These are phyloP conservation scores for Teinopalpus imperialis DNA, from an alignment of 2,888 invertebrate genomes.

Conservation along the genomic window DNA sequence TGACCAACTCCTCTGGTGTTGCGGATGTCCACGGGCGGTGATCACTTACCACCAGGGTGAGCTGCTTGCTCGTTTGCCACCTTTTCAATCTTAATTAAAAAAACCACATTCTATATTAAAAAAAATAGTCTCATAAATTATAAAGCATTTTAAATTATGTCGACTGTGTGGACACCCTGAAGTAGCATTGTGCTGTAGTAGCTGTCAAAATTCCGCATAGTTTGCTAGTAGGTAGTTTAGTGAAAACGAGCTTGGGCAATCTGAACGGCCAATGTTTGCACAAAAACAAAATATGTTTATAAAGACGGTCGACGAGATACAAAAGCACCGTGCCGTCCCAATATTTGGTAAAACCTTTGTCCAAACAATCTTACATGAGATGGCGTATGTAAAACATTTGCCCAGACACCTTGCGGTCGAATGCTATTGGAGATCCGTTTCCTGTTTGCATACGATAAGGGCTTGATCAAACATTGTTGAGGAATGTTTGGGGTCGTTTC, in stretches of 20 bases:
- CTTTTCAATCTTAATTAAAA: too few species aligned
- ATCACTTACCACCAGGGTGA: too few species aligned
- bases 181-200: background rate
- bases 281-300: constrained; percentile 38
- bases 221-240: constrained; percentile 9
- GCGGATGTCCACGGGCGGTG: too few species aligned
- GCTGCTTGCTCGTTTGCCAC: too few species aligned
- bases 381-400: constrained; percentile 44
- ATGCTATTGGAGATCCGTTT: constrained; percentile 46
- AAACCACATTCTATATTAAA: too few species aligned
- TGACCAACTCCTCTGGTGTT: too few species aligned
- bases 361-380: constrained; percentile 41
- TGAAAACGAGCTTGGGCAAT: constrained; percentile 20
- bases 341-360: constrained; percentile 49
- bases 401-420: constrained; percentile 41
- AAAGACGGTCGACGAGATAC: constrained; percentile 42
- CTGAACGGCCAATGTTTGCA: constrained; percentile 36
- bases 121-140: too few species aligned
- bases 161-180: constrained; percentile 1
- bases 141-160: too few species aligned
- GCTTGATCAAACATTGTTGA: constrained; percentile 47
- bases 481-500: constrained; percentile 41
- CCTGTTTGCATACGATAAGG: constrained; percentile 58
- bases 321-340: constrained; percentile 46
- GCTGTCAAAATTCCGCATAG: constrained; percentile 6